Evolutionary conservation across 2,888 invertebrate genomes (phyloP).

Genomic region (Eristalis arbustorum): DNA sequence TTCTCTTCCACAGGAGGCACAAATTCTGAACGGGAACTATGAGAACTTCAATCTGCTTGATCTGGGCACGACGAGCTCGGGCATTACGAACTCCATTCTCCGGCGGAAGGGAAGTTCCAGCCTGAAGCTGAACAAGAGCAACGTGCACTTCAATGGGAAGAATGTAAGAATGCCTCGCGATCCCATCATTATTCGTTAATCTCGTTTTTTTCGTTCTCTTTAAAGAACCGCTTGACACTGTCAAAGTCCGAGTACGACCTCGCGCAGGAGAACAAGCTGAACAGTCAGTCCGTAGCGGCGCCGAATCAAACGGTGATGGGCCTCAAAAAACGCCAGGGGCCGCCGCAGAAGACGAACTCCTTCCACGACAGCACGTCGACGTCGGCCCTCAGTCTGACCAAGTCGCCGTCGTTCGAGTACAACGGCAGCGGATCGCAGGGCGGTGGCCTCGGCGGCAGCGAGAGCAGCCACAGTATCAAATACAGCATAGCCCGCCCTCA

Average conservation of each 20-base stretch:
- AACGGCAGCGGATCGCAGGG: slow-evolving; percentile 19
- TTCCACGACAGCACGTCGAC: slow-evolving; percentile 58
- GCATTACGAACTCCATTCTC: slow-evolving; percentile 71
- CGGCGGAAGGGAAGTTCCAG: slow-evolving; percentile 75
- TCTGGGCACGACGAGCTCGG: slow-evolving; percentile 36
- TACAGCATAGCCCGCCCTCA: slow-evolving; percentile 35
- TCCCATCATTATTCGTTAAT: background rate
- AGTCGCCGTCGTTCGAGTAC: slow-evolving; percentile 61
- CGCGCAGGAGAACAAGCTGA: slow-evolving; percentile 73
- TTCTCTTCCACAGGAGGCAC: slow-evolving; percentile 77
- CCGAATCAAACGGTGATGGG: slow-evolving; percentile 72
- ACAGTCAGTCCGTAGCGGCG: slow-evolving; percentile 71
- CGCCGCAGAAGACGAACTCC: slow-evolving; percentile 60
- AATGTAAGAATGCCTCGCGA: slow-evolving; percentile 18
- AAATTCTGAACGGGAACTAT: slow-evolving; percentile 78
- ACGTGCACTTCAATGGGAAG: slow-evolving; percentile 51
- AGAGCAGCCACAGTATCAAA: slow-evolving; percentile 25
- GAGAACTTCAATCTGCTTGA: slow-evolving; percentile 77
- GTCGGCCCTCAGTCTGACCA: slow-evolving; percentile 49
- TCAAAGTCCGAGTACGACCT: slow-evolving; percentile 72
- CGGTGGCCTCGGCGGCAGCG: background rate
- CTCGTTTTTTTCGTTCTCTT: background rate
- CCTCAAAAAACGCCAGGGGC: slow-evolving; percentile 66
- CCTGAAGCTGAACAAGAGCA: slow-evolving; percentile 66
- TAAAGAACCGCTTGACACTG: slow-evolving; percentile 56